phyloP scores from a whole-genome alignment of 2,113 vertebrate genomes.

The Dinomys branickii region DNA sequence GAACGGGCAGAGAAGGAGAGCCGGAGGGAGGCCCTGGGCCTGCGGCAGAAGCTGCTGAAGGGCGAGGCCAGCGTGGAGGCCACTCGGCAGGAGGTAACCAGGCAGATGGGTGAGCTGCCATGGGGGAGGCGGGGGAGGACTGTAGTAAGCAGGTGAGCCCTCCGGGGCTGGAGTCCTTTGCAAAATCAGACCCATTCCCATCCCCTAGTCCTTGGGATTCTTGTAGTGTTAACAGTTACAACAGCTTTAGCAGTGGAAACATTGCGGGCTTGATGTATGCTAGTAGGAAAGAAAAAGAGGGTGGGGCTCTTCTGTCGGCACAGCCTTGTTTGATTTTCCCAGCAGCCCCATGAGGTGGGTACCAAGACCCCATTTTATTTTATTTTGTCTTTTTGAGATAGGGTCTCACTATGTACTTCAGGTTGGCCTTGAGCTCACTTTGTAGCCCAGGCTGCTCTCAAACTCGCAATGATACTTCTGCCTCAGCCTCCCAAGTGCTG shows the following conservation, averaged over 20 bases:
- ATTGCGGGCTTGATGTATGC: neutral
- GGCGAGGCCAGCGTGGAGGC: constrained; percentile 88
- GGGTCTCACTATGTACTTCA: no score
- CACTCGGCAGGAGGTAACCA: constrained; percentile 90
- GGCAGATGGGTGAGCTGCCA: accelerated
- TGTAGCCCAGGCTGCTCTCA: no score
- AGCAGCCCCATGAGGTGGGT: neutral
- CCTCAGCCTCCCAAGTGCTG: no score
- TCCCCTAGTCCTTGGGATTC: neutral
- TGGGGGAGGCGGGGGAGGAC: neutral
- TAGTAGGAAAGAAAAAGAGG: neutral
- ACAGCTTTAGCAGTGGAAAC: neutral
- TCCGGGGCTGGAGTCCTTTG: neutral
- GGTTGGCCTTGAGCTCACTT: no score
- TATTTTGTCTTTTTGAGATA: no score
- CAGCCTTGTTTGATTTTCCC: neutral
- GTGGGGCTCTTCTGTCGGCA: neutral
- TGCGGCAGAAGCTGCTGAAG: constrained; percentile 91
- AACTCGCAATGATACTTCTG: no score
- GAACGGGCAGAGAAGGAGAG: constrained; percentile 93
- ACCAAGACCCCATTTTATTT: neutral
- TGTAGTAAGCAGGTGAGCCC: neutral
- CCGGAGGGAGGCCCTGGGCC: constrained; percentile 86
- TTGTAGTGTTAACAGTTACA: neutral
- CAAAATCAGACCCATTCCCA: neutral